Conservation (phyloP, 2,888 invertebrate genomes). For the Lydus trimaculatus region DNA sequence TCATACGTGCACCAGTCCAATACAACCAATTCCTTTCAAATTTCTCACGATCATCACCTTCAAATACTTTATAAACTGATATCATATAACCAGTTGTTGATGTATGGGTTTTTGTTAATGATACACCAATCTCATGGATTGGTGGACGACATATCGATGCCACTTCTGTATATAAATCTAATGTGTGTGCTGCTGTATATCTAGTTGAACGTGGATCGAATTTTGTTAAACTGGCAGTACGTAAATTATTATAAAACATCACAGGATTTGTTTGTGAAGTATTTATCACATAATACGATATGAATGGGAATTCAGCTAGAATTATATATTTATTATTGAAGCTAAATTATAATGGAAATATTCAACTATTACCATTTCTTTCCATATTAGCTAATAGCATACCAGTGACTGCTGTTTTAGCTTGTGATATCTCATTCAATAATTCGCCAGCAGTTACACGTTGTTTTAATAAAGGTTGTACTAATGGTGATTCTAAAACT, state of each 20-base stretch:
- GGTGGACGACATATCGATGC: slow-evolving; percentile 91
- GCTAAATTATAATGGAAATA: not conserved
- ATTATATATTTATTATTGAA: no score
- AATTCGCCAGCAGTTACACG: slow-evolving; percentile 79
- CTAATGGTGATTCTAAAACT: slow-evolving; percentile 82
- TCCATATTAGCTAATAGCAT: slow-evolving; percentile 93
- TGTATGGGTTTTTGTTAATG: slow-evolving; percentile 79
- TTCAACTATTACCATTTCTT: slow-evolving; percentile 69
- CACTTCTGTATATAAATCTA: slow-evolving; percentile 89
- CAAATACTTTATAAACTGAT: slow-evolving; percentile 93
- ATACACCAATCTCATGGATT: slow-evolving; percentile 77
- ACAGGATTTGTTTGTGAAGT: slow-evolving; percentile 85
- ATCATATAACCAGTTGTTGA: slow-evolving; percentile 89
- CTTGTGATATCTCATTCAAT: slow-evolving; percentile 76
- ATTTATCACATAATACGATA: slow-evolving; percentile 90
- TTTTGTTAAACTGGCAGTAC: slow-evolving; percentile 82
- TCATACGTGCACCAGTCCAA: slow-evolving; percentile 95
- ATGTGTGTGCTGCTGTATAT: slow-evolving; percentile 86
- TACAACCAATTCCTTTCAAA: slow-evolving; percentile 95
- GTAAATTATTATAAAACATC: slow-evolving; percentile 84
- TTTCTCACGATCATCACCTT: slow-evolving; percentile 91
- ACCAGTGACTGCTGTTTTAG: slow-evolving; percentile 78
- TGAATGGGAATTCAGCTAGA: slow-evolving; percentile 89
- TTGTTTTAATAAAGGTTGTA: slow-evolving; percentile 81
- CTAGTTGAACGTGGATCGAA: slow-evolving; percentile 83